A percentile compares a stretch with the other conserved stretches of the same genome.
These are phyloP conservation scores for Diploscapter pachys DNA, from an alignment of 1,140 invertebrate genomes.

Conservation along the genomic window DNA sequence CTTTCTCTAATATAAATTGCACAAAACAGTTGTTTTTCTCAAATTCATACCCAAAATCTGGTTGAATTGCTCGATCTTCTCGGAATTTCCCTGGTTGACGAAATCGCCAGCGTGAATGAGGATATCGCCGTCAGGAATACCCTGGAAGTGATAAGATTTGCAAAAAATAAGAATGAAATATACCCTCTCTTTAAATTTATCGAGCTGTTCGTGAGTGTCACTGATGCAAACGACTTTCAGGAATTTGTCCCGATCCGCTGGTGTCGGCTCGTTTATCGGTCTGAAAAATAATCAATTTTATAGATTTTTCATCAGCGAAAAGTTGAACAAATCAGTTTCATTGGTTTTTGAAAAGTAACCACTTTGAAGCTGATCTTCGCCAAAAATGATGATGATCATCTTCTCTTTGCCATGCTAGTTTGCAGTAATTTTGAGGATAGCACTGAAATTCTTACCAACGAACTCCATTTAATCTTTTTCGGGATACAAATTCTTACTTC, in stretches of 20 bases:
- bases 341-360: no score
- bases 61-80: slow-evolving; percentile 76
- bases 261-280: neutral
- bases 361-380: no score
- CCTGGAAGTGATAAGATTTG: neutral
- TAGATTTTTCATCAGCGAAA: no score
- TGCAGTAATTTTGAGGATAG: no score
- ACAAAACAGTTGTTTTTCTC: no score
- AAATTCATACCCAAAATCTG: slow-evolving; percentile 38
- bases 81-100: slow-evolving; percentile 72
- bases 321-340: no score
- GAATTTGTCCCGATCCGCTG: slow-evolving; percentile 21
- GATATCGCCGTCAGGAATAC: slow-evolving; percentile 69
- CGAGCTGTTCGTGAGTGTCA: slow-evolving; percentile 32
- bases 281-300: no score
- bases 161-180: slow-evolving; percentile 5
- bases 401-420: no score
- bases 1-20: neutral
- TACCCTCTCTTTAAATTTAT: neutral
- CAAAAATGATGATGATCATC: no score
- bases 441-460: no score
- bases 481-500: no score
- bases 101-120: slow-evolving; percentile 85
- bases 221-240: slow-evolving; percentile 33
- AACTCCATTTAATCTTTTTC: no score